Evolutionary conservation across 1,140 invertebrate species (phyloP).

Genomic region (Pachyrhynchus sulphureomaculatus): DNA sequence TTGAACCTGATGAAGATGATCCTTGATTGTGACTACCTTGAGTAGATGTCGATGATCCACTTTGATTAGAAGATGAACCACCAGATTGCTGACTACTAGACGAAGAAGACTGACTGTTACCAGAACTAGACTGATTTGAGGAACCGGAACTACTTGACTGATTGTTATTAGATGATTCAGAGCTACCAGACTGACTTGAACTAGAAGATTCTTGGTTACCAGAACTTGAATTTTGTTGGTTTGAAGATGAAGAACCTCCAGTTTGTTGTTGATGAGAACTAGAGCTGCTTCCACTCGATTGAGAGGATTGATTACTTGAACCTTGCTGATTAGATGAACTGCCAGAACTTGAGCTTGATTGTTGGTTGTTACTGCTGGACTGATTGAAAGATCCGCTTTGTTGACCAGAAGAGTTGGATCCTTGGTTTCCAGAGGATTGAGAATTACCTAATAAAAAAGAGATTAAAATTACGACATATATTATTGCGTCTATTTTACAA

Average conservation of each 20-base stretch:
- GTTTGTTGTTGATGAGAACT: no score
- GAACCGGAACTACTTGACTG: slow-evolving; percentile 5
- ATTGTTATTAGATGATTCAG: not conserved
- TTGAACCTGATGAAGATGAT: slow-evolving; percentile 11
- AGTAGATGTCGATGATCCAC: no score
- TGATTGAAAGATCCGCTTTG: no score
- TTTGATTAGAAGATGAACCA: not conserved
- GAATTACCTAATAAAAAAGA: no score
- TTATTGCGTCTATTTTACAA: no score
- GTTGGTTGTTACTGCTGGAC: not conserved
- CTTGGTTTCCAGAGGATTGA: no score
- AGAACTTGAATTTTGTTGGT: not conserved
- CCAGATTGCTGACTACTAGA: not conserved
- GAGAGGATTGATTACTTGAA: slow-evolving; percentile 16
- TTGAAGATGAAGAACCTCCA: not conserved
- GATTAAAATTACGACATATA: no score
- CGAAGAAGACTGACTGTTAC: no score
- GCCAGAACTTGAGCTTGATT: not conserved
- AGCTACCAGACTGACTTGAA: no score
- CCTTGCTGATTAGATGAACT: slow-evolving; percentile 5
- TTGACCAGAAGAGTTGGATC: no score
- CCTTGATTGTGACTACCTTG: not conserved
- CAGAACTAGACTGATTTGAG: no score
- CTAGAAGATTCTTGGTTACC: no score
- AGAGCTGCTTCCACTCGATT: slow-evolving; percentile 5